Percentiles rank a stretch among this genome's conserved stretches.
Conservation (phyloP, 2,113 vertebrate genomes). For the Salvelinus sp. region DNA sequence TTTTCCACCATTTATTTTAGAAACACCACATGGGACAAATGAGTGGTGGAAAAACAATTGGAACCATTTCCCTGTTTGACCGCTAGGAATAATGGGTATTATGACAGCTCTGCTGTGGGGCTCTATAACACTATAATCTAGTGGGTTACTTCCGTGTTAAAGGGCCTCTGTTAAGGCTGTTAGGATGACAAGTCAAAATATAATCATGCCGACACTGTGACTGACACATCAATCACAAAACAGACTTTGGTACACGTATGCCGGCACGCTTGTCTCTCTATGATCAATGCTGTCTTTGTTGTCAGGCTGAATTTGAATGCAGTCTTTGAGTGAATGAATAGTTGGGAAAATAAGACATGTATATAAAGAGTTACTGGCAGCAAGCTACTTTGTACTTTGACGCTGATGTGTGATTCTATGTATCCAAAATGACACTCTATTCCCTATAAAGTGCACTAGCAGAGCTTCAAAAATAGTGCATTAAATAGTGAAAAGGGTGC, state of each 20-base stretch:
- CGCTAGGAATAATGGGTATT: no score
- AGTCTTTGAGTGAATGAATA: conserved; percentile 17
- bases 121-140: conserved; percentile 33
- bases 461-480: no score
- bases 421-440: no score
- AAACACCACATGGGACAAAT: no score
- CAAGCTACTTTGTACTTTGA: conserved; percentile 17
- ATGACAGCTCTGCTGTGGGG: neutral
- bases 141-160: conserved; percentile 8
- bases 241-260: neutral
- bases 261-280: neutral
- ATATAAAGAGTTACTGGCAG: conserved; percentile 16
- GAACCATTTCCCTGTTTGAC: no score
- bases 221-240: conserved; percentile 9
- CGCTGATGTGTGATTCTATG: no score
- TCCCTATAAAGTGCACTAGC: no score
- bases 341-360: neutral
- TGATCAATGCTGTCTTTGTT: conserved; percentile 2
- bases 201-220: conserved; percentile 6
- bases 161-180: neutral
- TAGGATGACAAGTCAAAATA: conserved; percentile 4
- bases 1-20: no score
- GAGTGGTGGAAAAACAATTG: no score
- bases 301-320: conserved; percentile 27
- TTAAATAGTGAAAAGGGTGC: no score